Evolutionary conservation across 2,113 vertebrate genomes (phyloP), one percentile per base, ranked within the genome.

Genomic region (Neopipo cinnamomea): DNA sequence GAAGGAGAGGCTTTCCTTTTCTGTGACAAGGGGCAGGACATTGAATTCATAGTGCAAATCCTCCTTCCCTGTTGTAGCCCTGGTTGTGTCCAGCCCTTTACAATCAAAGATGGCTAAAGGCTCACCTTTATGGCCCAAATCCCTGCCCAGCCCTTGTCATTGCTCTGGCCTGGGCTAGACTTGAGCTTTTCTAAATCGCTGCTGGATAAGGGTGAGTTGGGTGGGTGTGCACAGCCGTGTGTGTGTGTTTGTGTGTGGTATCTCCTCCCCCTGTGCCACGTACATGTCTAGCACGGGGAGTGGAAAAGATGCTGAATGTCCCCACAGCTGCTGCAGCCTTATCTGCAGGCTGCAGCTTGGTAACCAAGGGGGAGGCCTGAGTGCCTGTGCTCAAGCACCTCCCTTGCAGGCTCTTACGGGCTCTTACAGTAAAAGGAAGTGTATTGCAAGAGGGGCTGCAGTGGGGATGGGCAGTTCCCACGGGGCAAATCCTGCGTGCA

Each of bases 331-430:
- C 89, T 91, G 78, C 91, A 80, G 78, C 63, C 93, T 96, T 97
- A 96, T 96, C 96, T 96, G 67, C 85, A 71, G 55, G 75, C 85
- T 95, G 95, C 96, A 97, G 96, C 93, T 96, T 91, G 59, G 82
- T 91, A 33, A 74, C 72, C 0, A 30, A 62, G 81, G 33, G 0
- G 3, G 58, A 73, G 88, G 72, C 67, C 61, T 1, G 2, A 67
- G 85, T 58, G 86, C 33, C 39, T 30, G 30, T 49, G 80, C 53
- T 90, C 63, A 70, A 73, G 88, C 89, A 76, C 94, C 94, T 88
- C 94, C 87, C 77, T 91, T 76, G 87, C 37, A 95, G 62, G 77
- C 77, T 79, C 42, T 95, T 90, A 67, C 61, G 61, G 41, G 77
- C 74, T 79, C 44, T 95, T 91, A 68, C 65, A 1, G 93, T 88